A percentile compares a stretch with the other conserved stretches of the same genome.
These are phyloP conservation scores for Merluccius polli DNA, from an alignment of 2,797 vertebrate genomes.

Conservation along the genomic window DNA sequence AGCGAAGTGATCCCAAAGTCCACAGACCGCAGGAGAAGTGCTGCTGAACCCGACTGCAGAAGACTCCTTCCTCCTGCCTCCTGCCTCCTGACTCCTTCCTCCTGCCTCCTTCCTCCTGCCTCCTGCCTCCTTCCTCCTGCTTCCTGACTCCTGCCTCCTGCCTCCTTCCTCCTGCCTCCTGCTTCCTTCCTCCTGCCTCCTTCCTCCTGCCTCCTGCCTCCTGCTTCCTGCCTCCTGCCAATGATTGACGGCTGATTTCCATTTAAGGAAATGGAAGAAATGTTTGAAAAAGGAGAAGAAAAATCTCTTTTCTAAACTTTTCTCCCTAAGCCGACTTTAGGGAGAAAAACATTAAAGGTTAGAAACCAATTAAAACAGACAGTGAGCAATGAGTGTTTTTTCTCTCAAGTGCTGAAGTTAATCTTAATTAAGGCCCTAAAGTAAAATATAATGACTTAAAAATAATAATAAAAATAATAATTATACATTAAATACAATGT, in stretches of 20 bases:
- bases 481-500: neutral
- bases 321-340: neutral
- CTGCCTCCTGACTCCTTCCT: too few species aligned
- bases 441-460: neutral
- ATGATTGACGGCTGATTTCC: constrained; percentile 17
- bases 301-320: neutral
- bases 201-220: too few species aligned
- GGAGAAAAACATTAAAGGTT: neutral
- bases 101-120: too few species aligned
- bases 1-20: neutral
- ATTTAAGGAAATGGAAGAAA: constrained; percentile 3
- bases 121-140: too few species aligned
- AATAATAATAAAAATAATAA: neutral
- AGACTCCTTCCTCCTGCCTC: too few species aligned
- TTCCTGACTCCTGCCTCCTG: too few species aligned
- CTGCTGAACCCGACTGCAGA: constrained; percentile 1
- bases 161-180: too few species aligned
- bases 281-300: neutral
- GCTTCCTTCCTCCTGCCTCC: too few species aligned
- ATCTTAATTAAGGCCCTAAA: neutral
- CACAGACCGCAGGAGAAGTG: neutral
- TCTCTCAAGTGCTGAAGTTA: neutral
- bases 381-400: neutral
- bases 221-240: constrained; percentile 8
- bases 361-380: neutral